phyloP scores from a whole-genome alignment of 1,140 invertebrate genomes.

The Lepidurus apus region DNA sequence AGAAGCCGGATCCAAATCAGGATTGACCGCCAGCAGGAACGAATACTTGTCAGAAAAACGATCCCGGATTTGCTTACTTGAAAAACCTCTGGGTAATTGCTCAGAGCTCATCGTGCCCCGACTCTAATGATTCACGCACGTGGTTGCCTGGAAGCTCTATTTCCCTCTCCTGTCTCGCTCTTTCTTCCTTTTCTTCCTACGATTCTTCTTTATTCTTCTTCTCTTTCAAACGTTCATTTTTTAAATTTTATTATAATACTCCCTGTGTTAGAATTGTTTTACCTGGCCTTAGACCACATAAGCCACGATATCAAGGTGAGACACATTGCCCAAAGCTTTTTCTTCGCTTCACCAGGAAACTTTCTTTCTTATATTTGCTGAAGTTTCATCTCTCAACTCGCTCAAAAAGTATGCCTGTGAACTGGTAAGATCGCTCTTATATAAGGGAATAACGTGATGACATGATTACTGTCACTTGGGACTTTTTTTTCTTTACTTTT shows the following conservation, averaged over 20 bases:
- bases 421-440: not conserved
- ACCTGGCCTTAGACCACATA: not conserved
- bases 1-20: constrained; percentile 9
- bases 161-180: not conserved
- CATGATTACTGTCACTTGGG: not conserved
- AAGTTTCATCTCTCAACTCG: too few species aligned
- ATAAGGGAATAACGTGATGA: not conserved
- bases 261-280: not conserved
- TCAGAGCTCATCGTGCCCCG: constrained; percentile 4
- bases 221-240: not conserved
- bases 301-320: not conserved
- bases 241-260: not conserved
- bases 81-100: not conserved
- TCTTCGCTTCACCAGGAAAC: not conserved
- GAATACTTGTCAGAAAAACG: not conserved
- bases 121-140: constrained; percentile 21
- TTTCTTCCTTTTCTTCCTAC: not conserved
- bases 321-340: not conserved
- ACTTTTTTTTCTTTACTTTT: not conserved
- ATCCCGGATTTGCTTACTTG: not conserved
- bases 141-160: constrained; percentile 8
- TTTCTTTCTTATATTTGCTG: not conserved
- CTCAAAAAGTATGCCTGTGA: too few species aligned
- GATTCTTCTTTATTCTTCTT: not conserved
- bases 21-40: not conserved